These are phyloP conservation scores for Linnaemya tessellans DNA, from an alignment of 2,888 invertebrate genomes.

Conservation along the genomic window DNA sequence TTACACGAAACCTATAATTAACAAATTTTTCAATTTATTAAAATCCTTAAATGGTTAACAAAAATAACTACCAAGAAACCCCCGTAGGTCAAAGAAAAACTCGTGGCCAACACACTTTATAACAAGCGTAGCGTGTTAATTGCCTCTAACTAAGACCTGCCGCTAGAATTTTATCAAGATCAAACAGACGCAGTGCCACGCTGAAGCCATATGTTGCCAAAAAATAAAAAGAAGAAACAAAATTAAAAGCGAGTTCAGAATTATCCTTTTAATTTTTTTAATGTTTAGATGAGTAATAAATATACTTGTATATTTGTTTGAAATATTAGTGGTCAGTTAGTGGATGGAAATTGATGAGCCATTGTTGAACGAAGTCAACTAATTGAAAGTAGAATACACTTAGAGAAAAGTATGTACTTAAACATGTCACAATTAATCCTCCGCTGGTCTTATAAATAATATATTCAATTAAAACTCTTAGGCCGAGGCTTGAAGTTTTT, in stretches of 20 bases:
- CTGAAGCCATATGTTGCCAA: slow-evolving; percentile 76
- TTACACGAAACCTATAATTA: slow-evolving; percentile 63
- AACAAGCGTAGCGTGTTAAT: slow-evolving; percentile 81
- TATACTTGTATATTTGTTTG: slow-evolving; percentile 76
- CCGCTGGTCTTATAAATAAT: too few species aligned
- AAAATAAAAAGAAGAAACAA: background rate
- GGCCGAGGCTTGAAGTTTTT: too few species aligned
- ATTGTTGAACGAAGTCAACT: slow-evolving; percentile 40
- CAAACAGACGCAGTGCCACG: slow-evolving; percentile 40
- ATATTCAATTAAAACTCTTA: too few species aligned
- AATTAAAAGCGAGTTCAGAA: background rate
- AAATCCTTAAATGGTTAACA: slow-evolving; percentile 60
- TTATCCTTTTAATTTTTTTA: slow-evolving; percentile 46
- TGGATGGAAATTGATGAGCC: slow-evolving; percentile 48
- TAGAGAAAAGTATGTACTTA: background rate
- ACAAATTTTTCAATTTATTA: slow-evolving; percentile 69
- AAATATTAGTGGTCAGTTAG: slow-evolving; percentile 76
- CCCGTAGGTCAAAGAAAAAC: slow-evolving; percentile 54
- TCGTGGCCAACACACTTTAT: slow-evolving; percentile 74
- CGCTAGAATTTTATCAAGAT: slow-evolving; percentile 72
- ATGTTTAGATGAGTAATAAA: slow-evolving; percentile 68
- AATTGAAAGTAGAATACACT: slow-evolving; percentile 42
- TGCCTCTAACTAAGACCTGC: slow-evolving; percentile 78
- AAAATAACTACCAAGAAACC: slow-evolving; percentile 21
- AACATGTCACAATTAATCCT: background rate